Percentiles rank a stretch among this genome's conserved stretches.
Conservation (phyloP, 37 sponge, comb jelly and placozoan genomes). For the Aplysina aerophoba region DNA sequence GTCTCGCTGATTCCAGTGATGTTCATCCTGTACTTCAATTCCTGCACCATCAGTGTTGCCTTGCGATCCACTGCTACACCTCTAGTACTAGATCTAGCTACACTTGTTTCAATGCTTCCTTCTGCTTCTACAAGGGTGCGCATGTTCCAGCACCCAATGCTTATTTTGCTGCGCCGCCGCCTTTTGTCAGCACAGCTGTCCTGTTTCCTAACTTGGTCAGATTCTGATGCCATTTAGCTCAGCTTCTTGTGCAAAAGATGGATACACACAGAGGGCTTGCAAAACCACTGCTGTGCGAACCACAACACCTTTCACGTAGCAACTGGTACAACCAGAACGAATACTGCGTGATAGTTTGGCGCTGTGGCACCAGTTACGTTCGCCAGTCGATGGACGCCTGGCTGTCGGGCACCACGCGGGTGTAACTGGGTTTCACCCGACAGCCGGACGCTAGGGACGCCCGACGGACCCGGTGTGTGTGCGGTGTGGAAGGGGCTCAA, state of each 20-base stretch:
- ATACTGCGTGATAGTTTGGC: constrained; percentile 22
- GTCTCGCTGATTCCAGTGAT: constrained; percentile 29
- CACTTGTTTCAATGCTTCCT: constrained; percentile 25
- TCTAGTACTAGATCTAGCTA: neutral
- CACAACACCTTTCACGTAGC: neutral
- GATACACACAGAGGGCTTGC: constrained; percentile 31
- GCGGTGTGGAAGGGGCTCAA: too few relatives aligned
- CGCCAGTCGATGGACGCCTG: too few relatives aligned
- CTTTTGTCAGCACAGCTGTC: too few relatives aligned
- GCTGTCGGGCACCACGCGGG: too few relatives aligned
- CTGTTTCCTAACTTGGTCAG: too few relatives aligned
- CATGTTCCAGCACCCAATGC: constrained; percentile 21
- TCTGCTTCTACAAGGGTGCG: constrained; percentile 21
- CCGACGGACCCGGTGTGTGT: too few relatives aligned
- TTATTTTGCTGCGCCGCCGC: neutral
- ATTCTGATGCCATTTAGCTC: neutral
- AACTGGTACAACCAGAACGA: constrained; percentile 39
- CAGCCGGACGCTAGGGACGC: too few relatives aligned
- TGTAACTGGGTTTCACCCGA: too few relatives aligned
- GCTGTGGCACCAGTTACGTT: too few relatives aligned
- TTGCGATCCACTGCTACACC: constrained; percentile 38
- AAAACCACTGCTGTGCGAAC: constrained; percentile 37
- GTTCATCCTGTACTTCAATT: constrained; percentile 26
- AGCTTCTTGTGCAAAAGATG: constrained; percentile 14
- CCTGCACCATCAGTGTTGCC: constrained; percentile 34